Percentiles rank a stretch among this genome's conserved stretches.
These are phyloP conservation scores for Eupithecia subumbrata DNA, from an alignment of 2,888 invertebrate species.

Conservation along the genomic window DNA sequence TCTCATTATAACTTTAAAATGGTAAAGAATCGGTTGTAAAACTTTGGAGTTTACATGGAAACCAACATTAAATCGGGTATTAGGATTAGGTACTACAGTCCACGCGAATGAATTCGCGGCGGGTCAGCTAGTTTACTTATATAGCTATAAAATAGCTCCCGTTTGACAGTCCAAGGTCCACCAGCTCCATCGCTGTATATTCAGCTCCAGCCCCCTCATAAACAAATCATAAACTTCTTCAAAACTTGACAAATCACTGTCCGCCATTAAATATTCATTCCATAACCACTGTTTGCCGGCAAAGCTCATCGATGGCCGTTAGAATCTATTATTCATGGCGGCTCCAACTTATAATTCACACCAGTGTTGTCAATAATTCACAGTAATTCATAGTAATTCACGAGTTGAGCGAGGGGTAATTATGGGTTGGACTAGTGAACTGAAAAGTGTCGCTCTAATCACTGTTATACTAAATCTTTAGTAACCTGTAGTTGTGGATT, in stretches of 20 bases:
- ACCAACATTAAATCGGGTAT: too few relatives aligned
- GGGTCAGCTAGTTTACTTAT: too few relatives aligned
- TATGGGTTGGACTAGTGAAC: not conserved
- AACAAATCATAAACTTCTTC: conserved; percentile 7
- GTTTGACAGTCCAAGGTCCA: not conserved
- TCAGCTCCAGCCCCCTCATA: not conserved
- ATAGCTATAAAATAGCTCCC: not conserved
- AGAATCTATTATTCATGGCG: conserved; percentile 25
- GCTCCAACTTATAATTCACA: conserved; percentile 28
- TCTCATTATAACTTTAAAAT: too few relatives aligned
- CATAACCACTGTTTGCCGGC: conserved; percentile 24
- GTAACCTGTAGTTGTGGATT: too few relatives aligned
- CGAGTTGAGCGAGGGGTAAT: conserved; percentile 14
- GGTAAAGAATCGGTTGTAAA: too few relatives aligned
- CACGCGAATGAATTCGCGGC: too few relatives aligned
- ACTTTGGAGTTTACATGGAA: too few relatives aligned
- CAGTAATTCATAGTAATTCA: conserved; percentile 18
- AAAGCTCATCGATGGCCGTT: conserved; percentile 14
- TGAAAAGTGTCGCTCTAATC: not conserved
- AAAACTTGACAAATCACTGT: conserved; percentile 26
- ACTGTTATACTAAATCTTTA: too few relatives aligned
- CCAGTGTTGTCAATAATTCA: conserved; percentile 24
- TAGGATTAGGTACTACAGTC: too few relatives aligned
- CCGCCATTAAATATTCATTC: conserved; percentile 24
- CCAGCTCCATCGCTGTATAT: not conserved